Conservation (phyloP, 2,797 vertebrate genomes). For the Thamnophis elegans region DNA sequence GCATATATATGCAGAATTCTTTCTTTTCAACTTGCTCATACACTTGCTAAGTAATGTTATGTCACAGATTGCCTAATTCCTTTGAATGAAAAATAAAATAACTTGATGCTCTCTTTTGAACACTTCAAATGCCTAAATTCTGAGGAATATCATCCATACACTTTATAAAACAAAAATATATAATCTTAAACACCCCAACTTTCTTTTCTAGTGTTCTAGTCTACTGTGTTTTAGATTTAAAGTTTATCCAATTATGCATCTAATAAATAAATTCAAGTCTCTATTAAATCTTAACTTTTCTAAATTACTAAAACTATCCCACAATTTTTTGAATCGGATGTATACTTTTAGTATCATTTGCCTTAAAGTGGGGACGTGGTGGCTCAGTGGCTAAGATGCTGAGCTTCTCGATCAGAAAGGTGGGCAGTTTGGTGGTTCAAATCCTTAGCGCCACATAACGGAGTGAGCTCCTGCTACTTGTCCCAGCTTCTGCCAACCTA, state of each 20-base stretch:
- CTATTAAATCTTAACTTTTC: background rate
- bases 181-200: background rate
- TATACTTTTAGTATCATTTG: constrained; percentile 2
- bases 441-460: no score
- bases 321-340: background rate
- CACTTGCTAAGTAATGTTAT: background rate
- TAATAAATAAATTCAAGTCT: constrained; percentile 15
- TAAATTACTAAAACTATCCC: background rate
- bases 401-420: no score
- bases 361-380: background rate
- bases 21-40: background rate
- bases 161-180: background rate
- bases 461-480: no score
- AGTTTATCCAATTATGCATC: constrained; percentile 6
- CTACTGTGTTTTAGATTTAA: constrained; percentile 12
- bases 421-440: no score
- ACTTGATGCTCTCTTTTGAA: background rate
- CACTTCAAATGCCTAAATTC: background rate
- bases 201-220: background rate
- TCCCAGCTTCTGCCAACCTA: no score
- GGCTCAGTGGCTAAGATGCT: no score
- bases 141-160: background rate
- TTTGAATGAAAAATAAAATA: background rate
- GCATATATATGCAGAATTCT: background rate
- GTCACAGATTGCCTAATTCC: background rate